Evolutionary conservation across 2,113 vertebrate species (phyloP).

Genomic region (Callorhinus ursinus): DNA sequence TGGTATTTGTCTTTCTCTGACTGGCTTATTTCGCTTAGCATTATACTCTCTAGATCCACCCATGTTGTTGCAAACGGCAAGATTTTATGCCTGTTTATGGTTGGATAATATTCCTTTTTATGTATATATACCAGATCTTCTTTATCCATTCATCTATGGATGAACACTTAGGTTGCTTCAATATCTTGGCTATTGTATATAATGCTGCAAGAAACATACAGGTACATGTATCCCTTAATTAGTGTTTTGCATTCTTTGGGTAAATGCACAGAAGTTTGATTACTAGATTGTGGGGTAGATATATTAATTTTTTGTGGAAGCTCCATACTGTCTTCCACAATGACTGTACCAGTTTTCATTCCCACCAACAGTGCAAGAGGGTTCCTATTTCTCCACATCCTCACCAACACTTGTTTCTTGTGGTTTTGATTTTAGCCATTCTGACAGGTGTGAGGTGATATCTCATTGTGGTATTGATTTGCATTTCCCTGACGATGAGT

Average conservation of each 20-base stretch:
- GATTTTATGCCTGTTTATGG: neutral
- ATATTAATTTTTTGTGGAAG: neutral
- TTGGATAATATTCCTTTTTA: neutral
- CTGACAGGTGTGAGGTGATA: neutral
- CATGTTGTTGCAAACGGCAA: neutral
- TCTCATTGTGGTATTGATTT: neutral
- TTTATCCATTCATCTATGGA: neutral
- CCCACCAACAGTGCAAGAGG: neutral
- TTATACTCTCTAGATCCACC: neutral
- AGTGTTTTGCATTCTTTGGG: neutral
- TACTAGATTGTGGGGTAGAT: neutral
- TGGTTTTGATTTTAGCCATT: neutral
- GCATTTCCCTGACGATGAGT: neutral
- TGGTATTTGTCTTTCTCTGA: neutral
- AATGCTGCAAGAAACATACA: neutral
- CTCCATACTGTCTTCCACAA: neutral
- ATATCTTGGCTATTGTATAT: neutral
- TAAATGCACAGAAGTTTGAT: neutral
- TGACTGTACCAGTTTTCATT: neutral
- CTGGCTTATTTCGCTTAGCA: neutral
- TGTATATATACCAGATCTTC: neutral
- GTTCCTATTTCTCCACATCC: neutral
- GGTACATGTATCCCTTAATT: neutral
- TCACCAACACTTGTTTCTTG: neutral
- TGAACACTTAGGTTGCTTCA: neutral